Conservation (phyloP, 1,140 invertebrate species). For the Halesus radiatus region DNA sequence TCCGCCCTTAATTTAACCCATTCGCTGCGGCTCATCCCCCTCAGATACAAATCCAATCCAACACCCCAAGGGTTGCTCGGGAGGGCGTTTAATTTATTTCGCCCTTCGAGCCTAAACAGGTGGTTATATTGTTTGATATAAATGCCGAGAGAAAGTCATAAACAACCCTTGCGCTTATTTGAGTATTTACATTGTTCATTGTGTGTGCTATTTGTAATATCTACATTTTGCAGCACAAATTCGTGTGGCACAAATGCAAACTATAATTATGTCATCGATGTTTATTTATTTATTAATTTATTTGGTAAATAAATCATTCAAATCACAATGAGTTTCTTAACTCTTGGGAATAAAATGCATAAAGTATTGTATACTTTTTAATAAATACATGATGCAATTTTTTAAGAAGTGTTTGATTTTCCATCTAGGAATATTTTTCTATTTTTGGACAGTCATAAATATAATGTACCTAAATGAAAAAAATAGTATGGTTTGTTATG, state of each 20-base stretch:
- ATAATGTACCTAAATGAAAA: too few relatives aligned
- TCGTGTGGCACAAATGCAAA: neutral
- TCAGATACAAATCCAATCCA: neutral
- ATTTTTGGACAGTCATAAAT: too few relatives aligned
- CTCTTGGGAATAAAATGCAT: too few relatives aligned
- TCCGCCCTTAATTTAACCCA: constrained; percentile 22
- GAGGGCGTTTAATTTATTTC: constrained; percentile 37
- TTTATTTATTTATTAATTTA: too few relatives aligned
- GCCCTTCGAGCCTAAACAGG: constrained; percentile 35
- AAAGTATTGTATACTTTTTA: too few relatives aligned
- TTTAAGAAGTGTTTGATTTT: too few relatives aligned
- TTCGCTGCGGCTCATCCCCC: constrained; percentile 29
- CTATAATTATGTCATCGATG: neutral
- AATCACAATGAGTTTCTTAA: too few relatives aligned
- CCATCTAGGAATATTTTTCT: too few relatives aligned
- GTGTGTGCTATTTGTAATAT: neutral
- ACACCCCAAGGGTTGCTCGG: constrained; percentile 22
- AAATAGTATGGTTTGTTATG: too few relatives aligned
- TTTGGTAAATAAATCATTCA: too few relatives aligned
- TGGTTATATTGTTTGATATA: constrained; percentile 39
- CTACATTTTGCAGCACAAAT: neutral
- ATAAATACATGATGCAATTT: too few relatives aligned
- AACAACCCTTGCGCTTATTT: constrained; percentile 22
- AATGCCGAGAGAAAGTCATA: neutral
- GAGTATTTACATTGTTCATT: constrained; percentile 1